phyloP scores from a whole-genome alignment of 2,797 vertebrate species.

The Pangasius djambal region DNA sequence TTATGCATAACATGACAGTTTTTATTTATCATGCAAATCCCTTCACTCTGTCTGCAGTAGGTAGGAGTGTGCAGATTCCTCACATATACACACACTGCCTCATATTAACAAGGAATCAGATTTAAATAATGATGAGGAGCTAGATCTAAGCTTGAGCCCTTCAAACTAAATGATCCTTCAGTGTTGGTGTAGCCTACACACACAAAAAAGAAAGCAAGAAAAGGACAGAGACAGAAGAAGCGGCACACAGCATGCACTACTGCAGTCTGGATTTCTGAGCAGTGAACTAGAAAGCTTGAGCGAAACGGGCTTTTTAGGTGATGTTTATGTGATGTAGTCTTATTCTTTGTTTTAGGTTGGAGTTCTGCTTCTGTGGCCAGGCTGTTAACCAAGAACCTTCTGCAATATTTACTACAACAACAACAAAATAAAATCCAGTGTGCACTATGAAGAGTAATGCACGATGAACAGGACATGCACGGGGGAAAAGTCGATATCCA shows the following conservation, averaged over 20 bases:
- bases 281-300: slow-evolving; percentile 69
- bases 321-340: neutral
- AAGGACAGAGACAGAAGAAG: slow-evolving; percentile 51
- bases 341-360: slow-evolving; percentile 46
- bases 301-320: neutral
- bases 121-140: slow-evolving; percentile 23
- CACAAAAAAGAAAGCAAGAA: slow-evolving; percentile 22
- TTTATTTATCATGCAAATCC: slow-evolving; percentile 62
- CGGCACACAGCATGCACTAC: slow-evolving; percentile 70
- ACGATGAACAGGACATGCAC: slow-evolving; percentile 17
- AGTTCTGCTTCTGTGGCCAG: slow-evolving; percentile 63
- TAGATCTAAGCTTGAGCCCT: neutral
- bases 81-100: neutral
- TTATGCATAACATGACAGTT: slow-evolving; percentile 36
- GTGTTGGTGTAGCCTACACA: neutral
- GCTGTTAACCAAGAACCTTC: slow-evolving; percentile 11
- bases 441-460: slow-evolving; percentile 1
- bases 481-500: slow-evolving; percentile 36
- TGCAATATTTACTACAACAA: slow-evolving; percentile 19
- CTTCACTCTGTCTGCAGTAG: slow-evolving; percentile 49
- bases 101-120: slow-evolving; percentile 24
- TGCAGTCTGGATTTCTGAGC: slow-evolving; percentile 72
- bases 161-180: slow-evolving; percentile 14
- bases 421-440: neutral
- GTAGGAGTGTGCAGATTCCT: slow-evolving; percentile 35